phyloP scores from a whole-genome alignment of 2,888 invertebrate species.

The Siphlonurus alternatus region DNA sequence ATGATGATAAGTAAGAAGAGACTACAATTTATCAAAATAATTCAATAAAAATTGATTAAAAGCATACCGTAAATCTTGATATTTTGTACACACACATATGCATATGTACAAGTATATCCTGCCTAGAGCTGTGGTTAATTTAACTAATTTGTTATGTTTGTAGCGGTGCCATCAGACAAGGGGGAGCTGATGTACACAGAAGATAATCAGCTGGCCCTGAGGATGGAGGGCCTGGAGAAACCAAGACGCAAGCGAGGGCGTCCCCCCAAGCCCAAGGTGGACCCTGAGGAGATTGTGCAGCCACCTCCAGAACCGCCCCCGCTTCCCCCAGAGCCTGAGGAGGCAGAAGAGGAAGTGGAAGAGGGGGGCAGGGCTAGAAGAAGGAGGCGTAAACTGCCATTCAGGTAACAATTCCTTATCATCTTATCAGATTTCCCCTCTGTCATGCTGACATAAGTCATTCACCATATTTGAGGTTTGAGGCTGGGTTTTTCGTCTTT shows the following conservation, averaged over 20 bases:
- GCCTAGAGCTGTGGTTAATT: background rate
- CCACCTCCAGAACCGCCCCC: conserved; percentile 14
- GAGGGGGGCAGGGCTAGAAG: conserved; percentile 38
- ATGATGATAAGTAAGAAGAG: background rate
- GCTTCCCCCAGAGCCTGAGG: conserved; percentile 16
- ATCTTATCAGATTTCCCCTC: no score
- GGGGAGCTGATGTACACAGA: conserved; percentile 29
- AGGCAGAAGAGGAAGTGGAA: conserved; percentile 26
- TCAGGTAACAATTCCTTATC: no score
- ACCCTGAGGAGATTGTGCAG: conserved; percentile 18
- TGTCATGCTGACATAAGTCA: no score
- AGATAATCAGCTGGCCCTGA: conserved; percentile 44
- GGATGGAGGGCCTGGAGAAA: conserved; percentile 44
- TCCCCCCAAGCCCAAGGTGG: conserved; percentile 39
- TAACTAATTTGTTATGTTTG: background rate
- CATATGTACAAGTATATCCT: no score
- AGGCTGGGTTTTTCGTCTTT: no score
- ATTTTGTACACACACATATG: no score
- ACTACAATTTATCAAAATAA: background rate
- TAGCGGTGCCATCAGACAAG: conserved; percentile 5
- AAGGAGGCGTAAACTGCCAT: conserved; percentile 43
- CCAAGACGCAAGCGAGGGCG: conserved; percentile 51
- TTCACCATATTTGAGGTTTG: no score
- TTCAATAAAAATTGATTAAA: conserved; percentile 1
- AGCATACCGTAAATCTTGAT: no score